These are phyloP conservation scores for Acromyrmex heyeri DNA, from an alignment of 1,140 invertebrate species.

Conservation along the genomic window DNA sequence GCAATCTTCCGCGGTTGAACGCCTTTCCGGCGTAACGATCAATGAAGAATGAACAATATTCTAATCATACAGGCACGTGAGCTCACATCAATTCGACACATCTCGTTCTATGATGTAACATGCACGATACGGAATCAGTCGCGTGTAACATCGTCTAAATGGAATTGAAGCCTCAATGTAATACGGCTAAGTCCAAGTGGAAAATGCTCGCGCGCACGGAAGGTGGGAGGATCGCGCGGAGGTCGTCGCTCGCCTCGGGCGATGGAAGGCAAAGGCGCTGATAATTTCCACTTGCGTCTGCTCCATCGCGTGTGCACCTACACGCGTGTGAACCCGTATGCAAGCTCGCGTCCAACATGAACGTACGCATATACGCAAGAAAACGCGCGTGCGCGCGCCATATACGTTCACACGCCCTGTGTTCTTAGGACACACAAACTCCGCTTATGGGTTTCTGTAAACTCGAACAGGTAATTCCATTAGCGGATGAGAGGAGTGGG, in stretches of 20 bases:
- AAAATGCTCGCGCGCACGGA: constrained; percentile 35
- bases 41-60: constrained; percentile 18
- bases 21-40: constrained; percentile 29
- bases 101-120: constrained; percentile 8
- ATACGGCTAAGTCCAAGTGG: neutral
- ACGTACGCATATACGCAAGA: constrained; percentile 15
- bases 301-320: constrained; percentile 56
- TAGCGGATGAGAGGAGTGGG: constrained; percentile 70
- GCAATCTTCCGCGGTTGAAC: constrained; percentile 33
- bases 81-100: neutral
- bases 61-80: constrained; percentile 14
- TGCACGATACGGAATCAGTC: constrained; percentile 3
- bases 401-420: constrained; percentile 70
- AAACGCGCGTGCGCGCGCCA: neutral
- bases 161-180: neutral
- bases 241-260: constrained; percentile 69
- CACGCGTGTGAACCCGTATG: constrained; percentile 46
- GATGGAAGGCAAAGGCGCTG: constrained; percentile 66
- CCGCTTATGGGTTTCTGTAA: constrained; percentile 77
- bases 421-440: constrained; percentile 75
- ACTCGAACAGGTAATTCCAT: constrained; percentile 78
- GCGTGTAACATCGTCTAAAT: constrained; percentile 14
- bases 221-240: constrained; percentile 62
- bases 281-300: constrained; percentile 72
- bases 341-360: neutral